Percentiles rank a stretch among this genome's conserved stretches.
These are phyloP conservation scores for Muricea muricata DNA, from an alignment of 92 coral and sea anemone species.

Conservation along the genomic window DNA sequence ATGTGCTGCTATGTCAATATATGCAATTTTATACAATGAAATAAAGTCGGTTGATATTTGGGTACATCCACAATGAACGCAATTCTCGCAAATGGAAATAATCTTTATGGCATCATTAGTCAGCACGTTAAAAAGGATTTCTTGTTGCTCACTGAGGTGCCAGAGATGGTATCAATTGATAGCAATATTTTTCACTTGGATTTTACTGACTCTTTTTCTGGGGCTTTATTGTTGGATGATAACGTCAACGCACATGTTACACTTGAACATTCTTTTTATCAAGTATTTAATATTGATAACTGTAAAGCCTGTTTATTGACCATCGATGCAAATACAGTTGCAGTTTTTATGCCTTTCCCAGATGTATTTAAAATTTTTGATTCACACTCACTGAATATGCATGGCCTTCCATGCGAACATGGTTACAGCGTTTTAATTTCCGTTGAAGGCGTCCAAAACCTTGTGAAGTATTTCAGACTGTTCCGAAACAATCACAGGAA, in stretches of 20 bases:
- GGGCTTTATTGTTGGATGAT: neutral
- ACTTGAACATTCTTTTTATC: too few species aligned
- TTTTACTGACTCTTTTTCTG: neutral
- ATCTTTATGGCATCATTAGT: slow-evolving; percentile 29
- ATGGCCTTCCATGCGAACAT: slow-evolving; percentile 20
- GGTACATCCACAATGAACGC: slow-evolving; percentile 17
- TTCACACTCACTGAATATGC: slow-evolving; percentile 15
- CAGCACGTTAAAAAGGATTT: slow-evolving; percentile 11
- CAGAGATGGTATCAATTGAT: slow-evolving; percentile 25
- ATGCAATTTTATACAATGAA: too few species aligned
- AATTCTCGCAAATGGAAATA: slow-evolving; percentile 3
- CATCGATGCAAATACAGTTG: neutral
- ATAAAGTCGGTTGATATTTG: too few species aligned
- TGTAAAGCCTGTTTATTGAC: neutral
- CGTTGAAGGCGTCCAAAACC: slow-evolving; percentile 39
- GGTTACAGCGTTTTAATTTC: slow-evolving; percentile 41
- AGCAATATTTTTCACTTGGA: neutral
- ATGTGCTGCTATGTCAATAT: too few species aligned
- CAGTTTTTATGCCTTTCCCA: too few species aligned
- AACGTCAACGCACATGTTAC: neutral
- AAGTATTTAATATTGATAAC: neutral
- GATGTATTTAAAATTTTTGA: too few species aligned
- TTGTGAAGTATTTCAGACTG: slow-evolving; percentile 25
- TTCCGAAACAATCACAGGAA: too few species aligned
- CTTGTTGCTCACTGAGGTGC: slow-evolving; percentile 41